Base-by-base conservation (phyloP, 2,113 vertebrate genomes). In the Nicator chloris region DNA sequence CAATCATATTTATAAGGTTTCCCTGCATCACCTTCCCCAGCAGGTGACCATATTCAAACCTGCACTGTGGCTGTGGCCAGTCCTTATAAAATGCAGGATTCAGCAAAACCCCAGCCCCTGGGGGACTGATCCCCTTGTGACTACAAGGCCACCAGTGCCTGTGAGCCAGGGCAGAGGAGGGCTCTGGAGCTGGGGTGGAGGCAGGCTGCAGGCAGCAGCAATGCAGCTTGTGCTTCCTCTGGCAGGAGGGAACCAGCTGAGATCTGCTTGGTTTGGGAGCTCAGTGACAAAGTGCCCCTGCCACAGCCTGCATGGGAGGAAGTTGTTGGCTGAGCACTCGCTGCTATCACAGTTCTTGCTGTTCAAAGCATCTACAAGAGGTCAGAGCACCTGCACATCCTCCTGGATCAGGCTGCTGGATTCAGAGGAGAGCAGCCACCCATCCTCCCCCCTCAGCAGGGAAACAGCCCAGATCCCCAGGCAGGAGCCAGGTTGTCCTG, bases 301-400 rank as follows among this genome's bases (percentile, higher is more conserved):
- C 50, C 84, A 45, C 72, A 66, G 86, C 80, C 77, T 23, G 1
- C 0, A 4, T 16, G 68, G 65, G 56, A 56, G n/a, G 75, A 51
- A 44, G 30, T 0, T 50, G 15, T 17, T 71, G 77, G 63, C 65
- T 0, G 1, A 63, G 39, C 3, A 0, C 42, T 53, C 0, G 6
- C 84, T 79, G 84, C 80, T 65, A 0, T 27, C 80, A 56, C 42
- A 75, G 44, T 44, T 35, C 75, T 35, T 54, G 65, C 7, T 85
- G 45, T 61, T 50, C 56, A 75, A 50, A 70, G 54, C 37, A 26
- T 5, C 51, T 65, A 0, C 63, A 24, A 9, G 65, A 70, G 49
- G 21, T 31, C 30, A 47, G 47, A 77, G 19, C 53, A 20, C 39
- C 31, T 26, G 0, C 1, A 17, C 28, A 24, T 27, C 50, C 56